A percentile compares a stretch with the other conserved stretches of the same genome.
phyloP scores from a whole-genome alignment of 2,888 invertebrate species.

The Axea sp. region DNA sequence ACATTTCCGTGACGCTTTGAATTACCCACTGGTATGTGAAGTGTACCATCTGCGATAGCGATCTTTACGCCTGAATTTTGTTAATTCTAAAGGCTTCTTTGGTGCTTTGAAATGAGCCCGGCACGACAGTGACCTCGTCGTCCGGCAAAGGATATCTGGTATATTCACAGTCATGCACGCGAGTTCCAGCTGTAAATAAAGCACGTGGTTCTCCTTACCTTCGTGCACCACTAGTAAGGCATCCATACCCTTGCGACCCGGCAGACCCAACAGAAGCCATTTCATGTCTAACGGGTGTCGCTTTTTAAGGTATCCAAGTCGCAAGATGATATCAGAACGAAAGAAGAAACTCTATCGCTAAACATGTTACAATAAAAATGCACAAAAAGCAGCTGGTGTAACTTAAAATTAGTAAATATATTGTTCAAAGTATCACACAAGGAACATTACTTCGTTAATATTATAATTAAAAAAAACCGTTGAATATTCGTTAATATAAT shows the following conservation, averaged over 20 bases:
- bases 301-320: slow-evolving; percentile 31
- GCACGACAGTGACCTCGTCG: slow-evolving; percentile 68
- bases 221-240: slow-evolving; percentile 50
- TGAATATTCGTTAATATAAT: no score
- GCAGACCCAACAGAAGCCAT: slow-evolving; percentile 57
- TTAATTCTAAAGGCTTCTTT: slow-evolving; percentile 40
- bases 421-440: no score
- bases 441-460: no score
- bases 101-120: slow-evolving; percentile 46
- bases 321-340: slow-evolving; percentile 8
- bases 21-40: slow-evolving; percentile 45
- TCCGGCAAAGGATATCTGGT: slow-evolving; percentile 52
- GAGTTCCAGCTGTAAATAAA: slow-evolving; percentile 60
- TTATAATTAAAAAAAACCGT: no score
- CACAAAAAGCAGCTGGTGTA: no score
- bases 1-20: slow-evolving; percentile 44
- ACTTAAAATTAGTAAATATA: no score
- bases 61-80: slow-evolving; percentile 51
- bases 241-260: slow-evolving; percentile 46
- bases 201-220: slow-evolving; percentile 57
- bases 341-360: no score
- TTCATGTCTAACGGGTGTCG: slow-evolving; percentile 54
- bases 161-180: slow-evolving; percentile 34
- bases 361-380: no score
- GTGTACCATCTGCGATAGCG: slow-evolving; percentile 31